Conservation (phyloP, 2,888 invertebrate species). For the Mechanitis messenoides region DNA sequence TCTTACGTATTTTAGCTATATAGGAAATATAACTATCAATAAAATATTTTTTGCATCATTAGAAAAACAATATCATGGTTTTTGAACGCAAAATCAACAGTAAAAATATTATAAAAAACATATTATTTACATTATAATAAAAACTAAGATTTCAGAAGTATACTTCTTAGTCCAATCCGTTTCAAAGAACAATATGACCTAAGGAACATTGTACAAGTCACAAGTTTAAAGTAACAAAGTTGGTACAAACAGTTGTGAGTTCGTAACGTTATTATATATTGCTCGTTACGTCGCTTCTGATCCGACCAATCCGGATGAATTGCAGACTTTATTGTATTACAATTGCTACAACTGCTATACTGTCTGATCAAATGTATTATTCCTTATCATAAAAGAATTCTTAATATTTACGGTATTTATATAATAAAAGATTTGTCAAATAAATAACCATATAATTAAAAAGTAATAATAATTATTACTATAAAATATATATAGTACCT, state of each 20-base stretch:
- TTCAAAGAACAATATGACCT: slow-evolving; percentile 5
- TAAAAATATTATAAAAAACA: too few relatives aligned
- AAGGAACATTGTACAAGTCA: slow-evolving; percentile 19
- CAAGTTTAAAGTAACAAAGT: slow-evolving; percentile 51
- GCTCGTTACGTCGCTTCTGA: slow-evolving; percentile 26
- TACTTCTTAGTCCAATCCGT: neutral
- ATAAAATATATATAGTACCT: too few relatives aligned
- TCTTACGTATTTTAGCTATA: slow-evolving; percentile 12
- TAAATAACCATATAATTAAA: too few relatives aligned
- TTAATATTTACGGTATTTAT: slow-evolving; percentile 5
- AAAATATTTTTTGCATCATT: neutral
- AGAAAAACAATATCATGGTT: too few relatives aligned
- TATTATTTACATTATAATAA: neutral
- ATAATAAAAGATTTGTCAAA: too few relatives aligned
- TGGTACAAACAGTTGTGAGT: slow-evolving; percentile 46
- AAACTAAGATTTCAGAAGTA: neutral
- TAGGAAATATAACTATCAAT: slow-evolving; percentile 14
- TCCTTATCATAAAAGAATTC: too few relatives aligned
- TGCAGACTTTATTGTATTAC: slow-evolving; percentile 26
- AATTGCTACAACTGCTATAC: slow-evolving; percentile 6
- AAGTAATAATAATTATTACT: too few relatives aligned
- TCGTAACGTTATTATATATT: slow-evolving; percentile 42
- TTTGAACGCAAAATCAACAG: too few relatives aligned
- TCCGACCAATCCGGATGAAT: slow-evolving; percentile 31
- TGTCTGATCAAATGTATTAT: slow-evolving; percentile 8